Evolutionary conservation across 1,140 invertebrate genomes (phyloP).

Genomic region (Nylanderia fulva): DNA sequence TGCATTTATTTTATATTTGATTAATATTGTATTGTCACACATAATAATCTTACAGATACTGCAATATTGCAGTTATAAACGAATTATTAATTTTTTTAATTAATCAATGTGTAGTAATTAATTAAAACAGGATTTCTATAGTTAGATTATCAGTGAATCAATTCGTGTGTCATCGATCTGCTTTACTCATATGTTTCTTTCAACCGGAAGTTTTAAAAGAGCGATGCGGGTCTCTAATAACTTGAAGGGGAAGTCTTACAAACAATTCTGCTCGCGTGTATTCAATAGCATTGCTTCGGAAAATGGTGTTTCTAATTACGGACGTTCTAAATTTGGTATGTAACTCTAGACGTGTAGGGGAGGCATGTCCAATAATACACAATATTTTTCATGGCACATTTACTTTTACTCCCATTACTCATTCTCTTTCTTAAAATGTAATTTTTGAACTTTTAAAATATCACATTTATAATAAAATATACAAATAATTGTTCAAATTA

Average conservation of each 20-base stretch:
- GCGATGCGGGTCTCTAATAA: neutral
- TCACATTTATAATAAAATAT: too few species aligned
- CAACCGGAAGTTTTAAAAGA: slow-evolving; percentile 23
- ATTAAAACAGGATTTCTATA: neutral
- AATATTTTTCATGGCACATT: neutral
- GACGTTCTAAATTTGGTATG: slow-evolving; percentile 44
- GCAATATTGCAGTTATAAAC: neutral
- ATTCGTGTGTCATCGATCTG: slow-evolving; percentile 8
- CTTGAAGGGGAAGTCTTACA: slow-evolving; percentile 30
- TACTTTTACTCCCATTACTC: neutral
- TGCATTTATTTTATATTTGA: neutral
- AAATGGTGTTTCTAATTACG: slow-evolving; percentile 49
- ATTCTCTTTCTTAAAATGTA: too few species aligned
- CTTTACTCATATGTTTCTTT: neutral
- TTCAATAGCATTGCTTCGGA: slow-evolving; percentile 24
- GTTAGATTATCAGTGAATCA: neutral
- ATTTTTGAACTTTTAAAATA: too few species aligned
- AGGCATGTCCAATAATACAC: slow-evolving; percentile 1
- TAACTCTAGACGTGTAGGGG: slow-evolving; percentile 14
- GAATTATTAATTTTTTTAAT: neutral
- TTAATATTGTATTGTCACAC: too few species aligned
- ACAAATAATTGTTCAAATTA: too few species aligned
- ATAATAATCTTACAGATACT: neutral
- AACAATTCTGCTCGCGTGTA: slow-evolving; percentile 24
- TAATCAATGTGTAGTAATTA: neutral